A percentile compares a stretch with the other conserved stretches of the same genome.
Evolutionary conservation across 1,140 invertebrate genomes (phyloP).

Genomic region (Drosophila pachea): DNA sequence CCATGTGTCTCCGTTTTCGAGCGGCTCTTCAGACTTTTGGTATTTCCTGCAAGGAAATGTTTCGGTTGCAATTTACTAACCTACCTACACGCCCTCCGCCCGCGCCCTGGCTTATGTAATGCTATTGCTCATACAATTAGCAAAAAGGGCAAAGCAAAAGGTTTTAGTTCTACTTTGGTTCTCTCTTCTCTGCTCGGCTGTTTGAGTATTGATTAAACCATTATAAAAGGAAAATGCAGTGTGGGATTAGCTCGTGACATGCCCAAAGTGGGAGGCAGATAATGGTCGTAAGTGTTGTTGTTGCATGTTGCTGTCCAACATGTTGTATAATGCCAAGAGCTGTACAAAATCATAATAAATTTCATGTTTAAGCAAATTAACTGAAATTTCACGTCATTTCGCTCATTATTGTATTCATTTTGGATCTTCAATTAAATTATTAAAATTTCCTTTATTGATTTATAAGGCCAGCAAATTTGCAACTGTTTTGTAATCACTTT

Average conservation of each 20-base stretch:
- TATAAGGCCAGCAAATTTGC: not conserved
- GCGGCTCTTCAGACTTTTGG: conserved; percentile 31
- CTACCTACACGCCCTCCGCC: not conserved
- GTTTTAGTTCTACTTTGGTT: conserved; percentile 4
- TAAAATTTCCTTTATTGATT: not conserved
- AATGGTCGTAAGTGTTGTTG: not conserved
- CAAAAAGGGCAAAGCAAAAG: conserved; percentile 13
- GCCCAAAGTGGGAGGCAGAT: conserved; percentile 20
- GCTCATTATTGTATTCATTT: not conserved
- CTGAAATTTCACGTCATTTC: not conserved
- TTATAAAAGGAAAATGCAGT: conserved; percentile 46
- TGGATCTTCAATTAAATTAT: not conserved
- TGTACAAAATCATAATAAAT: not conserved
- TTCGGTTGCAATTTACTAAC: conserved; percentile 1
- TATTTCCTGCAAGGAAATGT: conserved; percentile 52
- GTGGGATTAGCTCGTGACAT: conserved; percentile 5
- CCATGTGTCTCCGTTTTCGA: conserved; percentile 35
- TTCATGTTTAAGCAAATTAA: not conserved
- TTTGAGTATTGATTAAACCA: conserved; percentile 64
- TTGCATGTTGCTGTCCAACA: not conserved
- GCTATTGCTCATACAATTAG: conserved; percentile 28
- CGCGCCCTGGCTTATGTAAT: conserved; percentile 29
- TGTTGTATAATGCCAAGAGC: conserved; percentile 24
- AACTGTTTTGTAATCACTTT: conserved; percentile 65
- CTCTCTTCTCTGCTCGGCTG: conserved; percentile 6